Conservation (phyloP, 2,113 vertebrate genomes). For the Poeciliopsis turrubarensis region DNA sequence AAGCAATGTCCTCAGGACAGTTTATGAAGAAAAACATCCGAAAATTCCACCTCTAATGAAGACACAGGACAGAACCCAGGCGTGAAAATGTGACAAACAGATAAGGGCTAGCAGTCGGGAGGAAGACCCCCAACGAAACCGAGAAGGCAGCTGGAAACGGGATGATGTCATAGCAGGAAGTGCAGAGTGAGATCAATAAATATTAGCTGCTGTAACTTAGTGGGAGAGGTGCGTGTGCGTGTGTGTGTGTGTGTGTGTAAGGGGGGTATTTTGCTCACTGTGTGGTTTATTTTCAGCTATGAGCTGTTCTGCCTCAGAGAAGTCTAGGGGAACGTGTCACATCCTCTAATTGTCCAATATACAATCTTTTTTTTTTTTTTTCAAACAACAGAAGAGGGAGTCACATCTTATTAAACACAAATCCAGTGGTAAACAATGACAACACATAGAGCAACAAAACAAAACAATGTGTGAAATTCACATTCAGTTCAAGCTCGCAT, state of each 20-base stretch:
- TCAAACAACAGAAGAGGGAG: constrained; percentile 54
- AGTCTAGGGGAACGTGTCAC: constrained; percentile 34
- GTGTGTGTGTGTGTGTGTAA: not conserved
- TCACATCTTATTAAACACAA: constrained; percentile 43
- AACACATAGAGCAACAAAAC: constrained; percentile 34
- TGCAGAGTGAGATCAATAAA: constrained; percentile 35
- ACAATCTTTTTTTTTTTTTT: constrained; percentile 66
- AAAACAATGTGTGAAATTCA: constrained; percentile 29
- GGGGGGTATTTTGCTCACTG: constrained; percentile 9
- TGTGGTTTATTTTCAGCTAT: constrained; percentile 41
- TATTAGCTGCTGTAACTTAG: constrained; percentile 14
- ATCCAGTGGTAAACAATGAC: constrained; percentile 76
- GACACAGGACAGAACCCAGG: not conserved
- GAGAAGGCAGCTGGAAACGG: constrained; percentile 24
- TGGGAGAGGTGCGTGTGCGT: not conserved
- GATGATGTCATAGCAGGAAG: constrained; percentile 50
- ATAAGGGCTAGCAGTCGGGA: constrained; percentile 35
- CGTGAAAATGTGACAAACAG: constrained; percentile 4
- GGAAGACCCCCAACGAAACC: constrained; percentile 35
- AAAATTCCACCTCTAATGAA: not conserved
- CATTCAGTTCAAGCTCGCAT: constrained; percentile 18
- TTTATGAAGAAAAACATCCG: constrained; percentile 4
- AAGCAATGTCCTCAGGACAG: not conserved
- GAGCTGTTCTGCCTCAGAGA: constrained; percentile 47
- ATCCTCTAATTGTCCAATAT: constrained; percentile 73